Conservation (phyloP, 2,113 vertebrate genomes). For the Motacilla tschutschensis region DNA sequence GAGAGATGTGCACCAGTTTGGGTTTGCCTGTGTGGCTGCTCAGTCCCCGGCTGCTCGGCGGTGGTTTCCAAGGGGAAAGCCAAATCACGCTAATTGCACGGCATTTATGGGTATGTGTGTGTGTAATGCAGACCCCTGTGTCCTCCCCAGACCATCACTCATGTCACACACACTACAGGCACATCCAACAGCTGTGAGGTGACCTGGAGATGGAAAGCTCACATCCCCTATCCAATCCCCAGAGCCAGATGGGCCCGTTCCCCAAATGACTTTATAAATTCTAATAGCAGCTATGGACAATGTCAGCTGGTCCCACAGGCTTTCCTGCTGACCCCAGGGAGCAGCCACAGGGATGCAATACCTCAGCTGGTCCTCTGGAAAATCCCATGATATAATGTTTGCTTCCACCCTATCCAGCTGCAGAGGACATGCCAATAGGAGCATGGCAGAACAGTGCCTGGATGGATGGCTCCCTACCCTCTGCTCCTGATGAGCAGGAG, state of each 20-base stretch:
- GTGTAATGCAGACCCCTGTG: background rate
- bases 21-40: background rate
- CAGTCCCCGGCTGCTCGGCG: rapidly evolving
- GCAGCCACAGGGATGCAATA: background rate
- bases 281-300: conserved; percentile 24
- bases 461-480: background rate
- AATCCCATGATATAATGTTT: background rate
- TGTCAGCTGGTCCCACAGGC: background rate
- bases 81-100: conserved; percentile 7
- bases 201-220: conserved; percentile 44
- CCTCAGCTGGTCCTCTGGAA: conserved; percentile 28
- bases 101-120: rapidly evolving
- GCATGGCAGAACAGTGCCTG: background rate
- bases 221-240: conserved; percentile 4
- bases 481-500: background rate
- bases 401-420: background rate
- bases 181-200: conserved; percentile 39
- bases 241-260: background rate
- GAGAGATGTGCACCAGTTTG: background rate
- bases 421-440: background rate
- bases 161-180: conserved; percentile 5
- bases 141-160: conserved; percentile 30
- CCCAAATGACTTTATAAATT: conserved; percentile 51
- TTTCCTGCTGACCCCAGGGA: conserved; percentile 12
- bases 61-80: background rate